Evolutionary conservation across 2,113 vertebrate genomes (phyloP).

Genomic region (Hippocampus abdominalis): DNA sequence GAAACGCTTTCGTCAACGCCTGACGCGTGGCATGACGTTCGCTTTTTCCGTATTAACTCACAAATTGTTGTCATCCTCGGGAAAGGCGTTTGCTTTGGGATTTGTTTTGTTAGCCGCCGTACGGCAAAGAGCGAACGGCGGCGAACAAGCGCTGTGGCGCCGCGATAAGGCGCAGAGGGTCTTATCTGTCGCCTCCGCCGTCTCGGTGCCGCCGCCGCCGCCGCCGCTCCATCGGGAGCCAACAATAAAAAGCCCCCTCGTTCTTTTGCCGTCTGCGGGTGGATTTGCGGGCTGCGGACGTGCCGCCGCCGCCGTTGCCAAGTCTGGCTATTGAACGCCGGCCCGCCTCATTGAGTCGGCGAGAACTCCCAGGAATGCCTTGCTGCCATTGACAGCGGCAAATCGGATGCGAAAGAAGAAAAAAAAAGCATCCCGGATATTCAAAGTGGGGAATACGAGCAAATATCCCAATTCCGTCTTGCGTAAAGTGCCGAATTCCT

Average conservation of each 20-base stretch:
- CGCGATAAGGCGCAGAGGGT: constrained; percentile 67
- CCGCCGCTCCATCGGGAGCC: constrained; percentile 59
- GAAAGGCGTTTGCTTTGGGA: constrained; percentile 50
- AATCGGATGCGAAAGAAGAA: too few species aligned
- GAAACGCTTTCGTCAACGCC: neutral
- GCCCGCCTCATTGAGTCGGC: constrained; percentile 53
- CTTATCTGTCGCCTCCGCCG: constrained; percentile 70
- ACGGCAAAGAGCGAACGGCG: constrained; percentile 51
- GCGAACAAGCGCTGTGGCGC: constrained; percentile 65
- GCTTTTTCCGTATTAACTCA: constrained; percentile 40
- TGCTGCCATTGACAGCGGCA: constrained; percentile 39
- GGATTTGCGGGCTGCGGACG: constrained; percentile 60
- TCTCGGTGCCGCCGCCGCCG: constrained; percentile 49
- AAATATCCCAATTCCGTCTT: too few species aligned
- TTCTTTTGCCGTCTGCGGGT: constrained; percentile 51
- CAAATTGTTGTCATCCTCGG: constrained; percentile 56
- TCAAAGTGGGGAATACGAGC: too few species aligned
- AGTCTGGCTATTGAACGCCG: constrained; percentile 55
- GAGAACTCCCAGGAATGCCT: constrained; percentile 51
- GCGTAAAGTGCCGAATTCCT: too few species aligned
- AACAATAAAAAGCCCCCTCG: constrained; percentile 57
- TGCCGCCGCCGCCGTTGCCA: constrained; percentile 56
- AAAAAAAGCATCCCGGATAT: too few species aligned
- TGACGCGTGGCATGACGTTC: neutral
- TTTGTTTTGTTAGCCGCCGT: constrained; percentile 16